Base-by-base conservation (phyloP, 2,113 vertebrate species). In the Ranitomeya variabilis region DNA sequence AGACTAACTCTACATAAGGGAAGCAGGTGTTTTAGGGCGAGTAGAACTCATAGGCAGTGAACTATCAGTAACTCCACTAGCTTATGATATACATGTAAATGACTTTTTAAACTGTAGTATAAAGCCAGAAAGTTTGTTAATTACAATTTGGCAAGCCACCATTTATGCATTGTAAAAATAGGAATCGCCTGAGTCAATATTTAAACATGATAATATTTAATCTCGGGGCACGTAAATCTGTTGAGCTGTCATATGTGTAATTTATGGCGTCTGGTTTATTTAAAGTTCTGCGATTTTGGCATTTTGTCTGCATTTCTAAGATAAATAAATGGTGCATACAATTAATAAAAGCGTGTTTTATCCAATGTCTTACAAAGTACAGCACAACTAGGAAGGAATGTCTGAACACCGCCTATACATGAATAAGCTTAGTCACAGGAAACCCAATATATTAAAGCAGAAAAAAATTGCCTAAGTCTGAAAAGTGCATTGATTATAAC, bases 291-390 rank as follows among this genome's bases (percentile, higher is more conserved):
- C 82, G 67, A 84, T 69, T 82, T 89, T 89, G 87, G 81, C 87
- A 89, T 84, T 31, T 79, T 85, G 74, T 64, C 59, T 79, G 73
- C 57, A 85, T 79, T 45, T 69, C 6, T 85, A 89, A 85, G 10
- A 85, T 85, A 85, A 89, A 89, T 83, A 89, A 76, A 71, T 76
- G 15, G 82, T 67, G 45, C 73, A 45, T 78, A 84, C 76, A 76
- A 85, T 89, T 89, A 89, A 89, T 89, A 89, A 89, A 88, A 85
- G 81, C 82, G 7, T 89, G 73, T 89, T 84, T 85, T 77, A 85
- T 69, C 73, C 45, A 79, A 54, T 23, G 81, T 85, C 45, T 66
- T 79, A 83, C 82, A 77, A 83, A 83, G 69, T 83, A 74, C 37
- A 77, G 69, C 54, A 84, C 45, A 54, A 78, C 45, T 78, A 51